Conservation (phyloP, 2,113 vertebrate species). For the Tapirus terrestris region DNA sequence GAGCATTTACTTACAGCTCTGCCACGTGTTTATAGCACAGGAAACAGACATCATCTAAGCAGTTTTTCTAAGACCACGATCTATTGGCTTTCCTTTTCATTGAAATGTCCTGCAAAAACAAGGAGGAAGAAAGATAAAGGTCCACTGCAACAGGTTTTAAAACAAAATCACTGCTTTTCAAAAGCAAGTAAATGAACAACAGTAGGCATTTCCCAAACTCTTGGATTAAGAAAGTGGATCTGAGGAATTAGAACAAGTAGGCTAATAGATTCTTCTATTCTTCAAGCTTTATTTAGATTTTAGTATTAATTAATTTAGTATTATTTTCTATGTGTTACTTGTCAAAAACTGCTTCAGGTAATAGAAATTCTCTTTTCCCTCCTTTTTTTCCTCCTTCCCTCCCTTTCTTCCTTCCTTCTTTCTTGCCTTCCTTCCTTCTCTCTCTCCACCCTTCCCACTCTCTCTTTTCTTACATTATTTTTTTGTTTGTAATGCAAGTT, state of each 20-base stretch:
- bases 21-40: slow-evolving; percentile 88
- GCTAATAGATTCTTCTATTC: neutral
- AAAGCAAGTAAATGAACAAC: neutral
- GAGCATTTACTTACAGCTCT: slow-evolving; percentile 91
- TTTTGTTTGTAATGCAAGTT: neutral
- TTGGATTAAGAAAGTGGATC: neutral
- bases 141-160: neutral
- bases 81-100: slow-evolving; percentile 88
- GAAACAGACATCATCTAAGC: slow-evolving; percentile 85
- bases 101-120: slow-evolving; percentile 86
- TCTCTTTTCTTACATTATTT: neutral
- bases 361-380: neutral
- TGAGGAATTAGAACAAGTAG: neutral
- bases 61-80: slow-evolving; percentile 84
- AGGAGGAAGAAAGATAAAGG: slow-evolving; percentile 69
- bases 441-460: neutral
- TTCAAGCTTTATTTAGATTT: neutral
- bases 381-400: neutral
- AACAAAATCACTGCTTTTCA: neutral
- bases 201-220: neutral
- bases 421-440: neutral
- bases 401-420: neutral
- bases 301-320: neutral
- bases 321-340: neutral
- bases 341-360: neutral